Evolutionary conservation across 2,888 invertebrate genomes (phyloP), one percentile per base, ranked within the genome.

Genomic region (Drosophila subquinaria): DNA sequence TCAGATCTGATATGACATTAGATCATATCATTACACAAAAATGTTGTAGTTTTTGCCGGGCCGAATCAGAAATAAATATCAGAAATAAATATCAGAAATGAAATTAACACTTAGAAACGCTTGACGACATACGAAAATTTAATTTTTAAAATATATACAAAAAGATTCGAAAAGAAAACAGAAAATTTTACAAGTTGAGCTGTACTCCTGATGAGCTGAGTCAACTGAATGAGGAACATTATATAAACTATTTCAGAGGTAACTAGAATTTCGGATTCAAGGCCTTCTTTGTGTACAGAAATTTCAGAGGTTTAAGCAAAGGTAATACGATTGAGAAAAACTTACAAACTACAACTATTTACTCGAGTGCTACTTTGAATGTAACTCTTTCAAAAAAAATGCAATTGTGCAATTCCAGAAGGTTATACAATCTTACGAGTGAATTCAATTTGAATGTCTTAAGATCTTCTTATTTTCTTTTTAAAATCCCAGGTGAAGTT

Each of bases 141-240:
- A 3, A 8, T 27, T 27, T 30, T 30, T 8, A 17, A 27, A 23
- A 8, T 13, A 1, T 6, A 0, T 4, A 42, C 17, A 48, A 13
- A 51, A 1, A 35, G 35, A 33, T 20, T 3, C 15, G 27, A 51
- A 35, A 52, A 38, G n/a, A 38, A 23, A 35, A 45, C 23, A 8
- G 36, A 52, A 5, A 52, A n/a, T 52, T 52, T 36, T 38, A 23
- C 9, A 13, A 23, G 4, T n/a, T 23, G n/a, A 52, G 9, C 36
- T 38, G 36, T 52, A 23, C 36, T 38, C 36, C 10, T 3, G 2
- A 10, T 17, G 51, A 52, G 52, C 23, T 38, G n/a, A 52, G n/a
- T 0, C 23, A 52, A 52, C 52, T 2, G 23, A 52, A 23, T 52
- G 52, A 23, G 36, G 10, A 52, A 38, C 10, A 38, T 35, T 11